Evolutionary conservation across 2,888 invertebrate genomes (phyloP).

Genomic region (Plebejus melissa): DNA sequence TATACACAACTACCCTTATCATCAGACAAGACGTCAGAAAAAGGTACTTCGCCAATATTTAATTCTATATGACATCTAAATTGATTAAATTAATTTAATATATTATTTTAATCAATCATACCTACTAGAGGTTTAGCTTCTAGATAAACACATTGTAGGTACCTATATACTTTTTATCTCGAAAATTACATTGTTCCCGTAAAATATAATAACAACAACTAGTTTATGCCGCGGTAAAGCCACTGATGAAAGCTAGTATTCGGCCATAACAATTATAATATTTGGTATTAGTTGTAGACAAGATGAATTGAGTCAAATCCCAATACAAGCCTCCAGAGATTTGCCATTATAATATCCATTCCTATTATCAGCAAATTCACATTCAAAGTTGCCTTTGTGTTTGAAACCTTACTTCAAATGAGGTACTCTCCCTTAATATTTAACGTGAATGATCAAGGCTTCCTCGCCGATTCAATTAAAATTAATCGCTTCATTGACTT

Average conservation of each 20-base stretch:
- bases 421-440: neutral
- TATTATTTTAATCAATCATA: too few relatives aligned
- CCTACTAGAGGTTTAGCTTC: too few relatives aligned
- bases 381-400: conserved; percentile 10
- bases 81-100: too few relatives aligned
- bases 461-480: conserved; percentile 4
- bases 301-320: neutral
- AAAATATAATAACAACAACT: too few relatives aligned
- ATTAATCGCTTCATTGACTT: neutral
- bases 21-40: too few relatives aligned
- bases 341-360: neutral
- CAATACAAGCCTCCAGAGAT: neutral
- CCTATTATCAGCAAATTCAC: conserved; percentile 1
- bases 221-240: too few relatives aligned
- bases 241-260: neutral
- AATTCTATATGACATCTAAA: too few relatives aligned
- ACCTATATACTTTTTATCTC: too few relatives aligned
- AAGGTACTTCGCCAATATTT: too few relatives aligned
- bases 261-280: neutral
- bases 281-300: neutral
- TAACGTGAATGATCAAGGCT: conserved; percentile 1
- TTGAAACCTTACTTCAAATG: conserved; percentile 18
- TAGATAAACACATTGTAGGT: too few relatives aligned
- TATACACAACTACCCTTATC: too few relatives aligned
- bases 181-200: too few relatives aligned